Percentiles rank a stretch among this genome's conserved stretches.
Evolutionary conservation across 1,140 invertebrate species (phyloP).

Genomic region (Linepithema humile): DNA sequence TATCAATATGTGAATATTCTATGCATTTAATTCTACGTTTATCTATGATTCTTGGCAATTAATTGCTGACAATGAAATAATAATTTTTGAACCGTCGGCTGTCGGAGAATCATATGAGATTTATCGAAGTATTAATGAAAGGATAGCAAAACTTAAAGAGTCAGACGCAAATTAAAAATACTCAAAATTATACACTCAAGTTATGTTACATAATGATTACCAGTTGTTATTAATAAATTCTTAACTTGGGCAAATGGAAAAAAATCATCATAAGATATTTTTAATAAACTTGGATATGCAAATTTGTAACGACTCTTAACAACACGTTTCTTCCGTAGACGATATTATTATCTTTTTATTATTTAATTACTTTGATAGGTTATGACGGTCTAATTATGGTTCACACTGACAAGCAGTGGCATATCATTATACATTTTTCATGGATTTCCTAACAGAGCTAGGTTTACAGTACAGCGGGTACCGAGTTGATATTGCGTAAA

Average conservation of each 20-base stretch:
- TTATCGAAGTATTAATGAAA: too few relatives aligned
- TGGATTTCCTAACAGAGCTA: not conserved
- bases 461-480: not conserved
- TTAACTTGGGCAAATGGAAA: not conserved
- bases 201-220: too few relatives aligned
- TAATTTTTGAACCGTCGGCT: too few relatives aligned
- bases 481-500: not conserved
- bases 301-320: not conserved
- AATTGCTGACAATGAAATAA: too few relatives aligned
- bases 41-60: too few relatives aligned
- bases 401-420: not conserved
- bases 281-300: not conserved
- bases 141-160: too few relatives aligned
- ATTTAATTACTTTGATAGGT: conserved; percentile 7
- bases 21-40: too few relatives aligned
- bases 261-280: not conserved
- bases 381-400: not conserved
- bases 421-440: conserved; percentile 15
- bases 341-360: conserved; percentile 13
- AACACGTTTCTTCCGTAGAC: not conserved
- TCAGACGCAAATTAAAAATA: too few relatives aligned
- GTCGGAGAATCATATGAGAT: too few relatives aligned
- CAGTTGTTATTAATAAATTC: too few relatives aligned
- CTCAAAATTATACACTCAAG: too few relatives aligned
- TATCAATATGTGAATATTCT: too few relatives aligned